These are phyloP conservation scores for Lichenostomus cassidix DNA, from an alignment of 2,113 vertebrate genomes.

Conservation along the genomic window DNA sequence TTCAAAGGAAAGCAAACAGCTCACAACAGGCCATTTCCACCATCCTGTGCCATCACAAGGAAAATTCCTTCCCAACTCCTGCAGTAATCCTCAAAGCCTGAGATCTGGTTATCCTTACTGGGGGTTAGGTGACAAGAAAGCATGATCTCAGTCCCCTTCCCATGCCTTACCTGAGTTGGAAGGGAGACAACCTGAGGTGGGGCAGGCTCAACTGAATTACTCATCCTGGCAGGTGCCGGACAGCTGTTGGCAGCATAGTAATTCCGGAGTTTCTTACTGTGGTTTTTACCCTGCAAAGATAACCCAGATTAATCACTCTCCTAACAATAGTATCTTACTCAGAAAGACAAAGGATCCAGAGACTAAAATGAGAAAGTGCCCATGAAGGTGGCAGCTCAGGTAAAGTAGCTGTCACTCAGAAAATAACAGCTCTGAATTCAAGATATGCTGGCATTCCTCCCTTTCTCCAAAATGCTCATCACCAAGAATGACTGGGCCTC, in stretches of 20 bases:
- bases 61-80: neutral
- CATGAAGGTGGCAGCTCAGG: neutral
- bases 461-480: neutral
- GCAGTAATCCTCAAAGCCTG: neutral
- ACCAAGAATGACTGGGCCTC: neutral
- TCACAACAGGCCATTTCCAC: neutral
- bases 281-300: conserved; percentile 92
- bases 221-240: conserved; percentile 87
- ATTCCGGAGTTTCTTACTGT: conserved; percentile 95
- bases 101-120: neutral
- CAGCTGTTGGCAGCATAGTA: conserved; percentile 96
- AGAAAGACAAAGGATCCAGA: neutral
- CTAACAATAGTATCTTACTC: neutral
- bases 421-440: neutral
- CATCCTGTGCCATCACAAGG: neutral
- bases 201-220: conserved; percentile 77
- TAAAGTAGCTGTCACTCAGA: neutral
- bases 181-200: conserved; percentile 78
- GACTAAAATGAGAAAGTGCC: neutral
- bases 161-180: conserved; percentile 82
- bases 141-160: neutral
- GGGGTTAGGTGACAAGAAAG: neutral
- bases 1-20: conserved; percentile 19
- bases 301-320: conserved; percentile 10
- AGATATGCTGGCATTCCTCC: neutral